phyloP scores from a whole-genome alignment of 2,797 vertebrate genomes.

The Megaceryle alcyon region DNA sequence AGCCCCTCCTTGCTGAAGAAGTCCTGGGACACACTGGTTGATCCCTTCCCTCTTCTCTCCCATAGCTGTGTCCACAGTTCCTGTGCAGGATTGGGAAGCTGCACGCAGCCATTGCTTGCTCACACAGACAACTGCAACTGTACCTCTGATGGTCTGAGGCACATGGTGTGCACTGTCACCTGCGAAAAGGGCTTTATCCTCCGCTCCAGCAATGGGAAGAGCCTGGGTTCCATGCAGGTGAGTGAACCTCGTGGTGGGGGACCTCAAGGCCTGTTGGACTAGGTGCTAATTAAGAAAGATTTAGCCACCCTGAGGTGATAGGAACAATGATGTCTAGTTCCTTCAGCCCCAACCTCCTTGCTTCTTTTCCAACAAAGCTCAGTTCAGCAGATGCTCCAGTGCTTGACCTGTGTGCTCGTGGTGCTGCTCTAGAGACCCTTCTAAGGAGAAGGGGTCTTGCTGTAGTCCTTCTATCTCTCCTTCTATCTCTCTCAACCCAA shows the following conservation, averaged over 20 bases:
- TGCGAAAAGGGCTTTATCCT: conserved; percentile 86
- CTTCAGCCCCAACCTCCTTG: neutral
- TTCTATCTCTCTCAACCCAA: neutral
- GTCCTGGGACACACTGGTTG: neutral
- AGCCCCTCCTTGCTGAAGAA: neutral
- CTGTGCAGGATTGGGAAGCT: conserved; percentile 71
- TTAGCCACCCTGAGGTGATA: neutral
- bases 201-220: conserved; percentile 74
- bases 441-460: neutral
- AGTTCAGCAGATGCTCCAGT: neutral
- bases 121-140: conserved; percentile 84
- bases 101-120: conserved; percentile 70
- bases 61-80: conserved; percentile 53
- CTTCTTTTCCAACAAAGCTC: neutral
- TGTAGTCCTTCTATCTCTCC: neutral
- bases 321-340: neutral
- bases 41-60: conserved; percentile 5
- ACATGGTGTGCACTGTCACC: conserved; percentile 80
- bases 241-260: conserved; percentile 1
- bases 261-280: accelerated
- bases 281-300: neutral
- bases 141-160: conserved; percentile 68
- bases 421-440: neutral
- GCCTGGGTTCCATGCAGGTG: conserved; percentile 69
- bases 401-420: neutral